Base-by-base conservation (phyloP, 1,140 invertebrate genomes). In the Reticulitermes speratus region DNA sequence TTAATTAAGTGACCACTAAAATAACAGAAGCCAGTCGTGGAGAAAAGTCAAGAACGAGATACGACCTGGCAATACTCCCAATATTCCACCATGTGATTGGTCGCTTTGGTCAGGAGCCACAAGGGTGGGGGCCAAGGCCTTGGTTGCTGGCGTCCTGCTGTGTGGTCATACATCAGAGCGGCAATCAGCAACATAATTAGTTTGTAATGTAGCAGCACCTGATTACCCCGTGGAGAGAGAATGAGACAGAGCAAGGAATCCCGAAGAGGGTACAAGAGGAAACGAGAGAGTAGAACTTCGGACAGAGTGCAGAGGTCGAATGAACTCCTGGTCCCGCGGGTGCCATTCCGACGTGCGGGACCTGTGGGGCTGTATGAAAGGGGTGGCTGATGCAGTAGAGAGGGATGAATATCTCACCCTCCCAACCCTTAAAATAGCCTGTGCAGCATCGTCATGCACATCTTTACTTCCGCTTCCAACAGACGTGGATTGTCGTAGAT, bases 181-280 rank as follows among this genome's bases (percentile, higher is more conserved):
- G 86, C 86, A 86, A 86, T 86, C 86, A 86, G 86, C 86, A 86
- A 86, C 86, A 86, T 86, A 86, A 86, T 86, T 86, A 86, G 86
- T 86, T 86, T 86, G 86, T 84, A 86, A 86, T 86, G 86, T 84
- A 86, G 83, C 52, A 21, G 45, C 82, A 32, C 86, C 86, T 86
- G 86, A 86, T 86, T 86, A 84, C 59, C 82, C 86, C 86, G 48
- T 65, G 16, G 86, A 86, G 86, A 84, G 82, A n/a, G 65, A 65
- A 23, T 8, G 59, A 65, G 59, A 65, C 21, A 8, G 59, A 65
- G 21, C 25, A 75, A 75, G 65, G 65, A 75, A 14, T 25, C 52
- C 65, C 3, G 25, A 30, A 75, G 65, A 75, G 59, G 59, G 25
- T n/a, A 8, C 59, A n/a, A n/a, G 59, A 75, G 65, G 25, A 25